Conservation (phyloP, 2,888 invertebrate genomes). For the Myathropa florea region DNA sequence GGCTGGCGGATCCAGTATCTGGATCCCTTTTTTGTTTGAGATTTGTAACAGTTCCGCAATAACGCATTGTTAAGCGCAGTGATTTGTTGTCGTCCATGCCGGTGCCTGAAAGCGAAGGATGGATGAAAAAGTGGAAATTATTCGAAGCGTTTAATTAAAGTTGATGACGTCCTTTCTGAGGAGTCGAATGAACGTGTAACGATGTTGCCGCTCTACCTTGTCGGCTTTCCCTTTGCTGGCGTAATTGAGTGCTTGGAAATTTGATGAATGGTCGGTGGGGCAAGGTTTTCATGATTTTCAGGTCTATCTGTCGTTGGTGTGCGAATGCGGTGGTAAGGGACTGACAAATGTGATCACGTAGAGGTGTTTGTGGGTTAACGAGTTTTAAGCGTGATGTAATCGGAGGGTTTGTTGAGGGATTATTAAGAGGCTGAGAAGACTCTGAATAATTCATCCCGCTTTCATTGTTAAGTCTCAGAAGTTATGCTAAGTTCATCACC, state of each 20-base stretch:
- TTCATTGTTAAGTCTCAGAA: no score
- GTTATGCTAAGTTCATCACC: no score
- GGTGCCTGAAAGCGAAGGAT: neutral
- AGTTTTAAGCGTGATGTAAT: no score
- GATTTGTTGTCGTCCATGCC: slow-evolving; percentile 27
- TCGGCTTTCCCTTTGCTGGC: neutral
- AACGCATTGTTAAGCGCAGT: slow-evolving; percentile 28
- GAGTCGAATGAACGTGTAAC: neutral
- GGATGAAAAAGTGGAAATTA: slow-evolving; percentile 15
- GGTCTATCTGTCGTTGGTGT: neutral
- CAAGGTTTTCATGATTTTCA: neutral
- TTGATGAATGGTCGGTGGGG: neutral
- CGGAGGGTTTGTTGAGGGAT: no score
- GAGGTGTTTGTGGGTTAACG: no score
- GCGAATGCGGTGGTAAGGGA: neutral
- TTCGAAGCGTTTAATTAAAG: slow-evolving; percentile 38
- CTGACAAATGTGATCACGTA: neutral
- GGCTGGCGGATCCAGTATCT: neutral
- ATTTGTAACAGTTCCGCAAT: slow-evolving; percentile 20
- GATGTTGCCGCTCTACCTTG: neutral
- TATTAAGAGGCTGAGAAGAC: no score
- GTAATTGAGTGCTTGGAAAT: slow-evolving; percentile 10
- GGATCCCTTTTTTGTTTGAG: neutral
- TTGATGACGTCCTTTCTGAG: slow-evolving; percentile 17
- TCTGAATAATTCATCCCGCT: no score